Percentiles rank a stretch among this genome's conserved stretches.
Conservation (phyloP, 2,888 invertebrate species). For the Cacoxenus indagator region DNA sequence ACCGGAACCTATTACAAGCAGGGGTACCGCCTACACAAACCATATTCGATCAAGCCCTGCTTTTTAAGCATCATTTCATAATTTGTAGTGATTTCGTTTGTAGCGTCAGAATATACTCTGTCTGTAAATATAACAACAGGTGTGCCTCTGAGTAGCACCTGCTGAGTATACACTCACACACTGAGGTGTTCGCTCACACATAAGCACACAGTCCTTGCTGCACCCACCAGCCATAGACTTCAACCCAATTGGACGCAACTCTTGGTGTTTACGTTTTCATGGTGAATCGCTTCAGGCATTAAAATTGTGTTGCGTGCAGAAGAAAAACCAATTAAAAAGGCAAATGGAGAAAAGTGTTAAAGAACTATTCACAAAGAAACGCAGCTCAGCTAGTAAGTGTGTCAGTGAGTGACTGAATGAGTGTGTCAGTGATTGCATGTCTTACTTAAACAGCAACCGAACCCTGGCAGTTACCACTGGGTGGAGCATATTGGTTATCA, state of each 20-base stretch:
- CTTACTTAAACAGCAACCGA: neutral
- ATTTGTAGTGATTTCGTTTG: neutral
- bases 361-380: constrained; percentile 14
- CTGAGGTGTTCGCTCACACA: neutral
- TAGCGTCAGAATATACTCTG: neutral
- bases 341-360: constrained; percentile 21
- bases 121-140: neutral
- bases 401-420: neutral
- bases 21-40: too few species aligned
- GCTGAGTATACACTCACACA: neutral
- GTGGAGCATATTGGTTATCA: too few species aligned
- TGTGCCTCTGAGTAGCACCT: neutral
- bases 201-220: neutral
- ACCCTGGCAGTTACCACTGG: neutral
- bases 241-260: neutral
- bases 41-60: too few species aligned
- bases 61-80: neutral
- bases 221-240: neutral
- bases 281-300: constrained; percentile 12
- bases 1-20: too few species aligned
- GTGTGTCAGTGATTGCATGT: neutral
- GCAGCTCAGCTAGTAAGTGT: neutral
- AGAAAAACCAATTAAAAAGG: constrained; percentile 19
- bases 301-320: constrained; percentile 17
- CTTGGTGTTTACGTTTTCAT: constrained; percentile 7